Evolutionary conservation across 2,797 vertebrate genomes (phyloP), one percentile per base, ranked within the genome.

Genomic region (Momotus momota): DNA sequence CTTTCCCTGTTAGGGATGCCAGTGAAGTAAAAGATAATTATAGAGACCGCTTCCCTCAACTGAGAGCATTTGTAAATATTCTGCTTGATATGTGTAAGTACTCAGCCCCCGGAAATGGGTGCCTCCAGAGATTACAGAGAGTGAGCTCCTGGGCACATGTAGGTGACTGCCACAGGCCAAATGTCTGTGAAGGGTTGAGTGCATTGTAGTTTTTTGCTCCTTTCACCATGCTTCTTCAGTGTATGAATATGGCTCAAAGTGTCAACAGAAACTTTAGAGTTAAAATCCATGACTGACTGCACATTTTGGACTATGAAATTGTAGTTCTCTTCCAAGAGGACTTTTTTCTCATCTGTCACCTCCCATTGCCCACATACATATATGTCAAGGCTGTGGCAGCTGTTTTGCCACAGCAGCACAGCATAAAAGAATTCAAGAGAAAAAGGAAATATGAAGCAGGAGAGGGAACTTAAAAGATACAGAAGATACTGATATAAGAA

Each of bases 21-120:
- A 62, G 92, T 96, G 94, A 98, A 97, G 92, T 83, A 93, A 90
- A 95, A 95, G 92, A 91, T 94, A 96, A 96, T 96, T 96, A 97
- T 73, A 91, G 75, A 96, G 90, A 73, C 4, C 89, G 87, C 48
- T 94, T 86, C 43, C 78, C 31, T 90, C 77, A 90, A 17, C 29
- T 62, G 49, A 12, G 9, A 81, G 33, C 35, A 58, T 96, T 94
- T 85, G 75, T 79, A 91, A 93, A 93, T 91, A 88, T 74, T 86
- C 57, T 65, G 6, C 33, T 69, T 81, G 71, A 80, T 94, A 15
- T 57, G 38, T 26, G 14, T 43, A 75, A 93, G 29, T 48, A 40
- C 46, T 94, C 66, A 90, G 57, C 9, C 20, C 58, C 49, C 8
- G 9, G 31, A 88, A 92, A 78, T 52, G 6, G 5, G 15, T 66